A percentile compares a stretch with the other conserved stretches of the same genome.
Conservation (phyloP, 1,140 invertebrate genomes). For the Elymnias hypermnestra region DNA sequence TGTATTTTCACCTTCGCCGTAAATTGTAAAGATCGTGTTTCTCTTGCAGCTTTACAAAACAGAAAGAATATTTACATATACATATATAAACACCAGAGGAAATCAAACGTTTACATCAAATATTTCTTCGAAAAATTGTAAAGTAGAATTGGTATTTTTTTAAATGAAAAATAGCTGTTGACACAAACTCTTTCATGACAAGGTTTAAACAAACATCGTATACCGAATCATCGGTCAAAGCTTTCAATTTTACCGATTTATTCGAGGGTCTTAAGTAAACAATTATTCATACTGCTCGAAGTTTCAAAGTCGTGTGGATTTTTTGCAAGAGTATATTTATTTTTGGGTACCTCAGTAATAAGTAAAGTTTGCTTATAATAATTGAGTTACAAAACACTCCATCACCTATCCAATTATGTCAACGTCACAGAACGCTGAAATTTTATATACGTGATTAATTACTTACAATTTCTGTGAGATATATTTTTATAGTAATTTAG, state of each 20-base stretch:
- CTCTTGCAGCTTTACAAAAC: too few relatives aligned
- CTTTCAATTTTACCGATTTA: background rate
- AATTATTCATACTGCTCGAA: background rate
- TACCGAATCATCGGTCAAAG: background rate
- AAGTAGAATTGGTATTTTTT: too few relatives aligned
- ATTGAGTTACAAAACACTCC: conserved; percentile 5
- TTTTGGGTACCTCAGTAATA: background rate
- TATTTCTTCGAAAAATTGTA: too few relatives aligned
- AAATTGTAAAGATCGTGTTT: too few relatives aligned
- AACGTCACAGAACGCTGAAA: background rate
- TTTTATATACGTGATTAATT: conserved; percentile 5
- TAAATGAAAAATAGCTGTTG: too few relatives aligned
- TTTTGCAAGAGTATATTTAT: background rate
- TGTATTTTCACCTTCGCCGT: too few relatives aligned
- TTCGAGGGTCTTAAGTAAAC: background rate
- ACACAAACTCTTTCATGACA: background rate
- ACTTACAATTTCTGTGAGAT: background rate
- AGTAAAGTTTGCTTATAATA: conserved; percentile 4
- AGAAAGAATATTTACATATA: too few relatives aligned
- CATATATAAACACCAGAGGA: too few relatives aligned
- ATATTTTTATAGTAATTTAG: background rate
- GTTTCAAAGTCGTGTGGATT: too few relatives aligned
- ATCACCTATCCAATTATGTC: conserved; percentile 5
- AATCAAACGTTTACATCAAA: too few relatives aligned
- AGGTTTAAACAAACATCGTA: background rate